Evolutionary conservation across 2,888 invertebrate species (phyloP), one percentile per base, ranked within the genome.

Genomic region (Polydrusus tereticollis): DNA sequence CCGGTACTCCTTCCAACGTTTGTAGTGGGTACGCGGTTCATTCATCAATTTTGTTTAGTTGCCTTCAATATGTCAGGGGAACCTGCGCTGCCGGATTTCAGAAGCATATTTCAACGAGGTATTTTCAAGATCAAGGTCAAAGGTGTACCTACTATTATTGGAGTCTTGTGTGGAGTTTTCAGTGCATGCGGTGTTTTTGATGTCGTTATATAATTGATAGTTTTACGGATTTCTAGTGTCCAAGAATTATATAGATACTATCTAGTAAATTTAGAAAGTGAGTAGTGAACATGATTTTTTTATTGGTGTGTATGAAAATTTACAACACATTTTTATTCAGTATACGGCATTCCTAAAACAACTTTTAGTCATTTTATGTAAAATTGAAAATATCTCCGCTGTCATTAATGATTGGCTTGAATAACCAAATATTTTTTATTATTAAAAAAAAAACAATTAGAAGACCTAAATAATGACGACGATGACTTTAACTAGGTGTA

Each of bases 1-100:
- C 76, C 76, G 74, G 76, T 72, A 69, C 78, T 77, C 77, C 77
- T 75, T 74, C 78, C 70, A 79, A 76, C 74, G 74, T 63, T 69
- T 69, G 78, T 76, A 76, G 73, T 68, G 70, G 66, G 75, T 77
- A 77, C 80, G 77, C 78, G 78, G 55, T 81, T 80, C 81, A 81
- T 81, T 81, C 81, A 80, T 80, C 72, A 63, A 76, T 69, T 77
- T 77, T 75, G 74, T 73, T 77, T 74, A 80, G 78, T 77, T 68
- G 75, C 59, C 69, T 67, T 68, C 58, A 69, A 65, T 69, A 72
- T 69, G 70, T 59, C 65, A 55, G 33, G 41, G 72, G 62, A 66
- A 64, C 33, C 18, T 72, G 76, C 73, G 65, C 63, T 69, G 50
- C 64, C 68, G 72, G 69, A 66, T 70, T 66, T 68, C 55, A 68